Conservation (phyloP, 2,797 vertebrate species). For the Rhynchotus rufescens region DNA sequence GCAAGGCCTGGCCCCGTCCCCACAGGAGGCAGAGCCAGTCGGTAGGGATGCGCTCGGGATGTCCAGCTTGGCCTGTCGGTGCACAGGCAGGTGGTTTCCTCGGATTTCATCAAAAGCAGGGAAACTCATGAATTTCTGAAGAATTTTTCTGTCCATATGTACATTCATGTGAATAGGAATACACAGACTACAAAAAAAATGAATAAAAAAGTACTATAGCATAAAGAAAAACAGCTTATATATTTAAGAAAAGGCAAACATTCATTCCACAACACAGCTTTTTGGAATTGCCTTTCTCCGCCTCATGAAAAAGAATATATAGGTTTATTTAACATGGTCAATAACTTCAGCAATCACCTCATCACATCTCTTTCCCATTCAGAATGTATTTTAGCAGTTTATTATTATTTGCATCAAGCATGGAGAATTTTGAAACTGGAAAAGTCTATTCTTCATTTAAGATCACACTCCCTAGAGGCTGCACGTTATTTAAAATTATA, state of each 20-base stretch:
- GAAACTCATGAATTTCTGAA: background rate
- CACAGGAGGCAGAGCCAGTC: background rate
- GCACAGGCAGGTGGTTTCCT: background rate
- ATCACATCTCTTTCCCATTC: background rate
- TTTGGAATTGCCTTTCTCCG: background rate
- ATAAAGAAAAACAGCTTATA: background rate
- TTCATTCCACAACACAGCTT: background rate
- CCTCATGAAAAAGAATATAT: background rate
- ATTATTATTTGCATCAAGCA: background rate
- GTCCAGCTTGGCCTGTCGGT: accelerated
- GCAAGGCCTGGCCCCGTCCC: background rate
- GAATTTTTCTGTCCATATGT: background rate
- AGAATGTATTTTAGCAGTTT: background rate
- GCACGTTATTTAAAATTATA: conserved; percentile 9
- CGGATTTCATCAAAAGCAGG: background rate
- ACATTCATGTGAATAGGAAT: background rate
- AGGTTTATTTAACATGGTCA: background rate
- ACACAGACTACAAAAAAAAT: background rate
- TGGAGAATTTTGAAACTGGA: background rate
- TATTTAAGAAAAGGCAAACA: background rate
- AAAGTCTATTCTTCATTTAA: conserved; percentile 11
- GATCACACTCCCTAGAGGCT: background rate
- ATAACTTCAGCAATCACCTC: conserved; percentile 1
- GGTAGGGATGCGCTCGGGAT: background rate
- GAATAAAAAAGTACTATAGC: background rate